Base-by-base conservation (phyloP, 2,888 invertebrate genomes). In the Synergus itoensis region DNA sequence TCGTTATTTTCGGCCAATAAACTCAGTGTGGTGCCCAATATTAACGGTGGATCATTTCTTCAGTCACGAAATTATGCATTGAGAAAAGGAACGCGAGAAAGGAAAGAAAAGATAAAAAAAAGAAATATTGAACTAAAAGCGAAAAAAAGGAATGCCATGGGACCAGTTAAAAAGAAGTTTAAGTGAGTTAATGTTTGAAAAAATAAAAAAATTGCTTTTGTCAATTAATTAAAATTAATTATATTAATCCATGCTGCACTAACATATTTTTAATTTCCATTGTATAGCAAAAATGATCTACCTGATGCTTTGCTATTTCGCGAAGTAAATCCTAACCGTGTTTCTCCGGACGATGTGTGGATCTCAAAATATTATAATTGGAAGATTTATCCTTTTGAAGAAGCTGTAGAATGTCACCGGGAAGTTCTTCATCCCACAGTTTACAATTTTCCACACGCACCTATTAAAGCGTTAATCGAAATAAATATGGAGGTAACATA, bases 341-440 rank as follows among this genome's bases (percentile, higher is more conserved):
- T 94, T 81, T 92, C 96, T 81, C 81, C 92, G 85, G 95, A 96
- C 91, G 93, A 97, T 93, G 95, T 96, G 82, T 96, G 93, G 88
- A 89, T 94, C 7, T 89, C 92, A 0, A 93, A 92, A 83, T 94
- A 93, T 87, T 95, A 94, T 85, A 93, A 93, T 82, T 94, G 94
- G 93, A 93, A 93, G 79, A n/a, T 62, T 28, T 96, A 96, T 92
- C 92, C 95, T 0, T 94, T 97, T 1, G 93, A 93, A 18, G 97
- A 98, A 87, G 98, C 98, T 0, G 93, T 98, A 16, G 92, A 94
- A 82, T 95, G 95, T 80, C 96, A 97, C 87, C 94, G 96, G 73
- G 97, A 98, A 92, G 95, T 95, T 0, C 96, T 97, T 91, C 96
- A 97, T 90, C 96, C 97, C 0, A 94, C 96, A 0, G 96, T 98